Evolutionary conservation across 23 tunicate species (phyloP).

Genomic region (Styela clava): DNA sequence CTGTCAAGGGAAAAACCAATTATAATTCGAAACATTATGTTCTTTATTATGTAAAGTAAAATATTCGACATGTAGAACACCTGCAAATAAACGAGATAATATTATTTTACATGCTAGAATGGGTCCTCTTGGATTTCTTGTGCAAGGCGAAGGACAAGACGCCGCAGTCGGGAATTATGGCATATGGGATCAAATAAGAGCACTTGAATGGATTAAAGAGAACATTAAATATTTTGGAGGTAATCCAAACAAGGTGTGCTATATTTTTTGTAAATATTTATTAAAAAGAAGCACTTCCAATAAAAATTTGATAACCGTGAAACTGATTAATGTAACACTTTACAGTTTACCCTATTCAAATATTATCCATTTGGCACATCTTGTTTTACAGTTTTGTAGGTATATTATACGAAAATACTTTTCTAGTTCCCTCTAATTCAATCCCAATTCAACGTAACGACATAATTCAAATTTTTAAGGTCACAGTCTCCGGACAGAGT

Average conservation of each 20-base stretch:
- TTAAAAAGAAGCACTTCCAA: background rate
- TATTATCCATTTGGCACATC: too few relatives aligned
- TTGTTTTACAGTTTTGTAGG: too few relatives aligned
- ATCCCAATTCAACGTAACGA: too few relatives aligned
- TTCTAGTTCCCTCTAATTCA: too few relatives aligned
- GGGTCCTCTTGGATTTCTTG: slow-evolving; percentile 70
- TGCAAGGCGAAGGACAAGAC: slow-evolving; percentile 49
- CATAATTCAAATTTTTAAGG: slow-evolving; percentile 48
- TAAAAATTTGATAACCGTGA: background rate
- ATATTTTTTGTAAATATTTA: background rate
- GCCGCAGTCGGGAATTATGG: slow-evolving; percentile 68
- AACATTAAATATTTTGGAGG: slow-evolving; percentile 67
- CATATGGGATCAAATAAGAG: slow-evolving; percentile 59
- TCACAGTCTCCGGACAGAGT: slow-evolving; percentile 83
- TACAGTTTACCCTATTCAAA: too few relatives aligned
- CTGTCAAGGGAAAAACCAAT: too few relatives aligned
- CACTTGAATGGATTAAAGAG: slow-evolving; percentile 59
- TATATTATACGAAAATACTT: too few relatives aligned
- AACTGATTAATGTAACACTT: background rate
- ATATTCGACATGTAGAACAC: too few relatives aligned
- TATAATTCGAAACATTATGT: too few relatives aligned
- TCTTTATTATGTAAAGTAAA: background rate
- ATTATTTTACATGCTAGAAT: too few relatives aligned
- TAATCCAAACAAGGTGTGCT: slow-evolving; percentile 49
- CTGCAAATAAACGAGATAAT: too few relatives aligned